Base-by-base conservation (phyloP, 2,888 invertebrate species). In the Eumacrocentrus americanus region DNA sequence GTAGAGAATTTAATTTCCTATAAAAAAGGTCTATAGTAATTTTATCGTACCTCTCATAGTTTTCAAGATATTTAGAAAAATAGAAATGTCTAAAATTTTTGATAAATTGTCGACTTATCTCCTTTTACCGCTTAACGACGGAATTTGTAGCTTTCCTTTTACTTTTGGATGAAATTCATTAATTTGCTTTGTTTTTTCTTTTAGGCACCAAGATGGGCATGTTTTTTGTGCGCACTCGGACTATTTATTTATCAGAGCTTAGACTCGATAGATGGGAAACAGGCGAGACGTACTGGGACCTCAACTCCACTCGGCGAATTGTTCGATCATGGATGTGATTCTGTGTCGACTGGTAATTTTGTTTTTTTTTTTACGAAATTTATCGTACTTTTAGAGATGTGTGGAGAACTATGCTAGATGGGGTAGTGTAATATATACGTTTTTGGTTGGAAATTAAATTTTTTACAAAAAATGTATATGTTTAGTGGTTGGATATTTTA, bases 261-360 rank as follows among this genome's bases (percentile, higher is more conserved):
- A 72, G 99, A 99, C 83, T 98, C 99, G 44, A 96, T 98, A 64
- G 99, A 99, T 83, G 99, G 99, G 47, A 99, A 99, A 82, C 99
- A 99, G 83, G 99, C 99, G 1, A 86, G 99, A 67, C 86, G 98
- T 75, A 99, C 98, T 12, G 91, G 91, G 69, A 91, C 92, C 61
- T 92, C 92, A 69, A 91, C 92, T 48, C 98, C 98, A 0, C 84
- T 99, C 14, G 99, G 99, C 11, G 99, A 99, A 84, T 87, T 99
- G 20, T 99, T 99, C 82, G 99, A 99, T 84, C 99, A 99, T 83
- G 99, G 99, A 71, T 99, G 99, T 83, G 99, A 99, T 83, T 95
- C 98, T 38, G 90, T 98, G 81, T 97, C 98, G 20, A 97, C 98
- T 71, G 85, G 87, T 87, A 73, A 52, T 2, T 38, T 5, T 38